A percentile compares a stretch with the other conserved stretches of the same genome.
Conservation (phyloP, 2,888 invertebrate species). For the Torymus aiolomorphi region DNA sequence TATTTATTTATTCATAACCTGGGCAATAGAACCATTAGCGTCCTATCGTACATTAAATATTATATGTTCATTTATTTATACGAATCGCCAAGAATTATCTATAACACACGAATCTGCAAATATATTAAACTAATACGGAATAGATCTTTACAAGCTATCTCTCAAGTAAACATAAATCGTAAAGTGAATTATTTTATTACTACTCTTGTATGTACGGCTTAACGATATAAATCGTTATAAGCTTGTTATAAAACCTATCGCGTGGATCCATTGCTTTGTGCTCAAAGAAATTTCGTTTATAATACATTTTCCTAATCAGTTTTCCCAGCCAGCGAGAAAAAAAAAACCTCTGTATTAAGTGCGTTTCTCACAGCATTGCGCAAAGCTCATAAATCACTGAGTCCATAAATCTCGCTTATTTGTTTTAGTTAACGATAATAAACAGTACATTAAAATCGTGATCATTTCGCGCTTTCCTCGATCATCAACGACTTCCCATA, state of each 20-base stretch:
- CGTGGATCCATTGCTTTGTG: neutral
- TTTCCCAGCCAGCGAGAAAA: slow-evolving; percentile 2
- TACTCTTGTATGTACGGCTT: neutral
- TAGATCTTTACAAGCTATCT: neutral
- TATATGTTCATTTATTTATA: no score
- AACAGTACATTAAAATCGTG: slow-evolving; percentile 9
- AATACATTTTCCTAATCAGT: slow-evolving; percentile 1
- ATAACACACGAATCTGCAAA: no score
- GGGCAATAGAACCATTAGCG: no score
- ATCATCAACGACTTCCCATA: neutral
- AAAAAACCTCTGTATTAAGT: slow-evolving; percentile 10
- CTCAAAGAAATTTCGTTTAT: neutral
- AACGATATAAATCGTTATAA: slow-evolving; percentile 3
- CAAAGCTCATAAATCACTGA: neutral
- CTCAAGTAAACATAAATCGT: neutral
- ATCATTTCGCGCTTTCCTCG: neutral
- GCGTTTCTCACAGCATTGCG: neutral
- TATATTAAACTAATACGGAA: no score
- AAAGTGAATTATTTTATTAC: slow-evolving; percentile 5
- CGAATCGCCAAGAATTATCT: no score
- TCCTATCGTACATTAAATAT: no score
- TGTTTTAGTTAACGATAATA: slow-evolving; percentile 15
- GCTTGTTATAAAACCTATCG: neutral
- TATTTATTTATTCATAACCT: no score
- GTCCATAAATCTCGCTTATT: slow-evolving; percentile 18